Base-by-base conservation (phyloP, 2,113 vertebrate genomes). In the Lepus europaeus region DNA sequence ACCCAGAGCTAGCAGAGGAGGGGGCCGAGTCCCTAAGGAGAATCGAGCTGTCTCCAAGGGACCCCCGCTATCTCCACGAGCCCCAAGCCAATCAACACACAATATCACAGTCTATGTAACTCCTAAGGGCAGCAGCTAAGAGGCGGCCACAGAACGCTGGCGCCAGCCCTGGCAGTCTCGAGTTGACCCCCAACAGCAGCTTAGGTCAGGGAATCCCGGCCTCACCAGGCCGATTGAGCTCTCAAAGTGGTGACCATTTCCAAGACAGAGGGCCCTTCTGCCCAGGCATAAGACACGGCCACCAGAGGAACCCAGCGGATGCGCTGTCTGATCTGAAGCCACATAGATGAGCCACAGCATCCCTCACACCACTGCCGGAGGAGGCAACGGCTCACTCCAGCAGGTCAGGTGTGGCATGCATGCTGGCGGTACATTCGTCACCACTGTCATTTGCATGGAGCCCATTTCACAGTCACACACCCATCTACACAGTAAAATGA, bases 261-360 rank as follows among this genome's bases (percentile, higher is more conserved):
- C 82, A 73, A 53, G 69, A 87, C 23, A 87, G 68, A 64, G 82
- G 93, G 78, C 31, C 27, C 14, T 4, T 9, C 19, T 29, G 45
- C 36, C 80, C 53, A 96, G 51, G 73, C 20, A n/a, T 12, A 14
- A 25, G 59, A 29, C 25, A 51, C 23, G 4, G 6, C 36, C 53
- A 53, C 19, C 9, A 25, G 22, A 29, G 23, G 51, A 70, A 29
- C 29, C 22, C 20, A 31, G 81, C 85, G 73, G 66, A 74, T 25
- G 6, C n/a, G 19, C 25, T 33, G 36, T 25, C 59, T 49, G 33
- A 17, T 61, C 3, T 36, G 49, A 79, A 83, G 82, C 29, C 56
- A 36, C 7, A 23, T 0, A 9, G 22, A 53, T 6, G 25, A 76
- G 9, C 51, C 74, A 61, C 22, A 13, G 6, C 0, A 31, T 29